Evolutionary conservation across 2,113 vertebrate species (phyloP).

Genomic region (Cryptoleucopteryx plumbea): DNA sequence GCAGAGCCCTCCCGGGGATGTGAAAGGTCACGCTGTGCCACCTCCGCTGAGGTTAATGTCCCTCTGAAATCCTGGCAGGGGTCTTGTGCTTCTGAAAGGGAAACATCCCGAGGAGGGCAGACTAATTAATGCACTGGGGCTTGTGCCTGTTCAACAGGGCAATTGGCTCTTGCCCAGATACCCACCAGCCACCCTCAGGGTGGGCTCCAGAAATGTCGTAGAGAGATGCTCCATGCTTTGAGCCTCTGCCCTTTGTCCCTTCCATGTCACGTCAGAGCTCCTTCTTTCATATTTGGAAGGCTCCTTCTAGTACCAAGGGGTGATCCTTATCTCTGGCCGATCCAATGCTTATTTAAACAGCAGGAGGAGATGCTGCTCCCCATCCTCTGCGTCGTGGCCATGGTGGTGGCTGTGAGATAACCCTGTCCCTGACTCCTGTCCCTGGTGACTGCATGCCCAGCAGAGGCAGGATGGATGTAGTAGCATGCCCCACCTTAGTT

Average conservation of each 20-base stretch:
- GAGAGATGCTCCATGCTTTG: background rate
- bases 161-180: background rate
- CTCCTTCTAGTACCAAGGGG: background rate
- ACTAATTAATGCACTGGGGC: rapidly evolving
- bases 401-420: background rate
- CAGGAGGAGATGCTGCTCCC: background rate
- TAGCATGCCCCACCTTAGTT: background rate
- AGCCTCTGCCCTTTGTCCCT: background rate
- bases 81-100: background rate
- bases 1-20: background rate
- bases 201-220: background rate
- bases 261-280: background rate
- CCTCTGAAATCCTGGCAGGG: background rate
- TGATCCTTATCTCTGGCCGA: background rate
- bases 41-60: background rate
- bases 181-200: background rate
- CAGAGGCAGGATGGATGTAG: background rate
- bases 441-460: background rate
- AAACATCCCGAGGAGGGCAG: background rate
- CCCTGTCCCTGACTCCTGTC: background rate
- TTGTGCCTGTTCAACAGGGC: background rate
- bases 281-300: background rate
- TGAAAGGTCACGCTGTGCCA: background rate
- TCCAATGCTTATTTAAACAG: background rate
- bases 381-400: background rate